Percentiles rank a stretch among this genome's conserved stretches.
Conservation (phyloP, 2,113 vertebrate species). For the Pogonocichla stellata region DNA sequence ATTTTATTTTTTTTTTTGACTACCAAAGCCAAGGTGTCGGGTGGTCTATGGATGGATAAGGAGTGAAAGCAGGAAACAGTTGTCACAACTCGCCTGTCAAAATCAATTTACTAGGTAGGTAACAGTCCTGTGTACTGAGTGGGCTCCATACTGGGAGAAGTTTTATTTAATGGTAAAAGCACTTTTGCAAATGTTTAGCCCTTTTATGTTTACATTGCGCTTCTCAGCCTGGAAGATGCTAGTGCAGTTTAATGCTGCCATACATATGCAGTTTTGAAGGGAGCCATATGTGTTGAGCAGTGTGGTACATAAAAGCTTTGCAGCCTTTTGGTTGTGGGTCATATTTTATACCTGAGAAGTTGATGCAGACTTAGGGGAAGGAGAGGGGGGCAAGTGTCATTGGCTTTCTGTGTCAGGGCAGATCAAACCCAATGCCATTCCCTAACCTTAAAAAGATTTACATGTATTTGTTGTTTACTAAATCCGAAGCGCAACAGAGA, state of each 20-base stretch:
- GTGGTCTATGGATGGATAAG: background rate
- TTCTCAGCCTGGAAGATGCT: background rate
- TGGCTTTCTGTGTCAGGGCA: background rate
- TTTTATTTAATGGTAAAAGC: background rate
- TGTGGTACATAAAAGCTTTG: background rate
- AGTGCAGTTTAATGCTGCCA: background rate
- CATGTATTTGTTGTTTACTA: background rate
- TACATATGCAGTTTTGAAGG: background rate
- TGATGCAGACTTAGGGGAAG: background rate
- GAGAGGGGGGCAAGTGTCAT: background rate
- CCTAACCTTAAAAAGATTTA: background rate
- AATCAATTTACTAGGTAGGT: slow-evolving; percentile 28
- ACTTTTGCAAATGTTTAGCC: background rate
- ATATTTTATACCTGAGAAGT: background rate
- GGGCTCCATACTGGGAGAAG: background rate
- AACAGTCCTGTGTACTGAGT: background rate
- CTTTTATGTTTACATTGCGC: background rate
- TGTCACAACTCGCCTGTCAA: background rate
- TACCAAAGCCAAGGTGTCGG: background rate
- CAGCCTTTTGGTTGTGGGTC: background rate
- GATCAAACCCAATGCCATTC: background rate
- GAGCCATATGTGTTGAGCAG: background rate
- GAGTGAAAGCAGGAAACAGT: slow-evolving; percentile 40
- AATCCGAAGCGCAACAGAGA: background rate
- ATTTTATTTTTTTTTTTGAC: background rate